Conservation (phyloP, 2,797 vertebrate genomes). For the Sebastes taczanowskii region DNA sequence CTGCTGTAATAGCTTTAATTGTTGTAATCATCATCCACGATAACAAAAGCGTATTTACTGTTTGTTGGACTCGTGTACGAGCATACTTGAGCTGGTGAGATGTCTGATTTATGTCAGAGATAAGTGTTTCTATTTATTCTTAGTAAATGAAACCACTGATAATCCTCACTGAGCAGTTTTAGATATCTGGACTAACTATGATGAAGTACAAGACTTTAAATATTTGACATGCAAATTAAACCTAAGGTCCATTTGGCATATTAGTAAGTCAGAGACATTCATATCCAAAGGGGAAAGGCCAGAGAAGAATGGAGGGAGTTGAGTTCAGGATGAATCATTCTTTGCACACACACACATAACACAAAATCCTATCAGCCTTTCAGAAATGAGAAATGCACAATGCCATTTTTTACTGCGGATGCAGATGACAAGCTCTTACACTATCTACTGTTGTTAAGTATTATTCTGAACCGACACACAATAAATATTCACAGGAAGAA, state of each 20-base stretch:
- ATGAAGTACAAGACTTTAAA: background rate
- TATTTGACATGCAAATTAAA: constrained; percentile 21
- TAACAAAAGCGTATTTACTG: background rate
- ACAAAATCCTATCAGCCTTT: constrained; percentile 15
- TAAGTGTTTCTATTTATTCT: background rate
- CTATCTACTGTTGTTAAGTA: background rate
- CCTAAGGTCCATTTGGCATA: background rate
- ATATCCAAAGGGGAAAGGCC: background rate
- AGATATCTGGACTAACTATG: background rate
- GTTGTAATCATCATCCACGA: background rate
- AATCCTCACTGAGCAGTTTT: background rate
- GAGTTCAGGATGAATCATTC: constrained; percentile 3
- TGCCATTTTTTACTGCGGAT: constrained; percentile 7
- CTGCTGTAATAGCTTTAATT: background rate
- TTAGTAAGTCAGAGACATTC: background rate
- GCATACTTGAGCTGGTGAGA: background rate
- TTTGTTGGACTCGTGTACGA: background rate
- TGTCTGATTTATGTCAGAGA: background rate
- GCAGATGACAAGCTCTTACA: background rate
- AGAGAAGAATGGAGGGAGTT: background rate
- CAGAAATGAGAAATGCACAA: background rate
- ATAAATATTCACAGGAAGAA: background rate
- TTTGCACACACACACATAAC: background rate
- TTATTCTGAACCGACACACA: background rate
- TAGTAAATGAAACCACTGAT: background rate